phyloP scores from a whole-genome alignment of 2,888 invertebrate genomes.

The Crioceris asparagi region DNA sequence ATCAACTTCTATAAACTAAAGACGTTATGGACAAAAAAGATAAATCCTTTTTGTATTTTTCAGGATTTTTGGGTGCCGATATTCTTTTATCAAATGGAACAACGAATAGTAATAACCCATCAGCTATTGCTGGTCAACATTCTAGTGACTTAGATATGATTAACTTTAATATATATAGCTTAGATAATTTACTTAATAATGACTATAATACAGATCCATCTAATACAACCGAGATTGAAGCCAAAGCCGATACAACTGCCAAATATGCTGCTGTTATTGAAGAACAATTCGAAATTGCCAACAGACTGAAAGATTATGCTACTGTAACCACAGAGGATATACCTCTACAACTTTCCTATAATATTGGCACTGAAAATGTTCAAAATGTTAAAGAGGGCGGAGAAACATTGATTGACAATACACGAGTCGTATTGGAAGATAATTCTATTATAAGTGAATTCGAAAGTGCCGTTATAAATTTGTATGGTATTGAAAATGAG shows the following conservation, averaged over 20 bases:
- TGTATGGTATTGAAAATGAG: constrained; percentile 27
- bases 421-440: constrained; percentile 33
- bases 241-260: no score
- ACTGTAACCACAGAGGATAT: constrained; percentile 37
- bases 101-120: no score
- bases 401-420: constrained; percentile 32
- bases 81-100: no score
- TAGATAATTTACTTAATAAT: constrained; percentile 15
- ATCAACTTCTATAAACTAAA: no score
- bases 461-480: constrained; percentile 33
- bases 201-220: no score
- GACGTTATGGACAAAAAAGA: no score
- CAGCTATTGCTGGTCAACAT: no score
- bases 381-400: constrained; percentile 32
- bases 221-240: constrained; percentile 14
- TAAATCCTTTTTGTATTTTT: no score
- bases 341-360: constrained; percentile 34
- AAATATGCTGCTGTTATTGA: constrained; percentile 33
- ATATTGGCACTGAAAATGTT: constrained; percentile 36
- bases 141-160: no score
- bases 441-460: constrained; percentile 37
- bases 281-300: constrained; percentile 34
- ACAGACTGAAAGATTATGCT: constrained; percentile 36
- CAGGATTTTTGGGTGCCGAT: no score
- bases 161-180: constrained; percentile 9